Evolutionary conservation across 2,888 invertebrate species (phyloP).

Genomic region (Psylliodes chrysocephalus): DNA sequence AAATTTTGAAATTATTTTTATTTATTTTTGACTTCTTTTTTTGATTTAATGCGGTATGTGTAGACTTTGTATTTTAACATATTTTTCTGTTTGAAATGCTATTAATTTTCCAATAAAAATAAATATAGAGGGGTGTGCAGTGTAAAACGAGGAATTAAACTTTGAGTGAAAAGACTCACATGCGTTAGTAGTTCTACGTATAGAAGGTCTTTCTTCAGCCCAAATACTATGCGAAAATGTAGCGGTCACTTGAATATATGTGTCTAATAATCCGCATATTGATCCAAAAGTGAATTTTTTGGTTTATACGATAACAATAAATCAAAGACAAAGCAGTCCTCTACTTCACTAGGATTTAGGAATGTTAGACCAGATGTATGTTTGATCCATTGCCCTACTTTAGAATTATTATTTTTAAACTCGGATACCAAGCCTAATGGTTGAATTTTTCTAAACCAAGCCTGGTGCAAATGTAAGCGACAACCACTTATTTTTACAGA

Average conservation of each 20-base stretch:
- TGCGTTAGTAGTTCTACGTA: constrained; percentile 5
- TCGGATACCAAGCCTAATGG: neutral
- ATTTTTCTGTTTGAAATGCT: neutral
- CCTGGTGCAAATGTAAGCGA: neutral
- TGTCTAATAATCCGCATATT: neutral
- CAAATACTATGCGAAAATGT: neutral
- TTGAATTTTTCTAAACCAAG: neutral
- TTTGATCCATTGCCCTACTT: constrained; percentile 1
- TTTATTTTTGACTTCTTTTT: neutral
- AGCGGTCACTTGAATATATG: neutral
- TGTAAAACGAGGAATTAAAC: constrained; percentile 2
- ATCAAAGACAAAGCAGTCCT: constrained; percentile 1
- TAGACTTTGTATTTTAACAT: constrained; percentile 3
- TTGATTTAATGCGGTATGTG: neutral
- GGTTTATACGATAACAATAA: neutral
- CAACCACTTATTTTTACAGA: neutral
- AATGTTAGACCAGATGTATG: constrained; percentile 6
- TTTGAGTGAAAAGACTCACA: neutral
- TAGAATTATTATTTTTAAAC: too few species aligned
- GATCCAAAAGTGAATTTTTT: neutral
- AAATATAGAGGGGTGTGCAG: neutral
- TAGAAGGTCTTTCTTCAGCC: neutral
- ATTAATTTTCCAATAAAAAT: neutral
- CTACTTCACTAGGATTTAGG: neutral
- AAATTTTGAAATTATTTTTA: neutral